phyloP scores from a whole-genome alignment of 2,113 vertebrate genomes.

The Upupa epops region DNA sequence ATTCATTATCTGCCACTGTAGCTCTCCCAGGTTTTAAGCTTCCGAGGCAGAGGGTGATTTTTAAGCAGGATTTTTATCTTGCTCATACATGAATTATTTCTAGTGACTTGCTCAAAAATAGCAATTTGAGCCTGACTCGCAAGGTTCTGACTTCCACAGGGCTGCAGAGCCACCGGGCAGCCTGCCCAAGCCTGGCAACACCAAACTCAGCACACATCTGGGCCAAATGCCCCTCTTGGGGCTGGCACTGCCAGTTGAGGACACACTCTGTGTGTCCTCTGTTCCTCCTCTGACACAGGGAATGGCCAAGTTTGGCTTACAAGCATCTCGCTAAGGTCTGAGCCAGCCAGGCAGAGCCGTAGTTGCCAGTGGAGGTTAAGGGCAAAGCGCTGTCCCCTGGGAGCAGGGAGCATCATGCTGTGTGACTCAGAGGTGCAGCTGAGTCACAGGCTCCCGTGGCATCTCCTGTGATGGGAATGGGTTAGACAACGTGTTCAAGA shows the following conservation, averaged over 20 bases:
- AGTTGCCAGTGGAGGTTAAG: not conserved
- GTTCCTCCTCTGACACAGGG: not conserved
- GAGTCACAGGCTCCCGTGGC: not conserved
- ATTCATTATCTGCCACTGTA: not conserved
- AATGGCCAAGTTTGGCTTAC: not conserved
- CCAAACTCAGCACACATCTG: not conserved
- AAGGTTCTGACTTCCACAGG: not conserved
- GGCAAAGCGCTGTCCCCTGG: not conserved
- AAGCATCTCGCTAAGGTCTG: rapidly evolving
- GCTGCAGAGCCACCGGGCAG: not conserved
- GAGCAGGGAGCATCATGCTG: not conserved
- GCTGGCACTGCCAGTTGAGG: not conserved
- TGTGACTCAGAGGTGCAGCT: not conserved
- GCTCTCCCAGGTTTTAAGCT: not conserved
- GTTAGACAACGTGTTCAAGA: not conserved
- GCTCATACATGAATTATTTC: conserved; percentile 38
- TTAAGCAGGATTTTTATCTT: conserved; percentile 27
- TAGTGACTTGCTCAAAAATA: conserved; percentile 44
- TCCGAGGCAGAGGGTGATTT: not conserved
- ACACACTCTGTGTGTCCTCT: rapidly evolving
- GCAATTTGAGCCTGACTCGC: not conserved
- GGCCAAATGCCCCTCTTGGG: rapidly evolving
- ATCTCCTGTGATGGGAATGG: not conserved
- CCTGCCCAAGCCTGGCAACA: not conserved
- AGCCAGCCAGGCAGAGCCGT: rapidly evolving